phyloP scores from a whole-genome alignment of 2,797 vertebrate genomes.

The Graptemys geographica region DNA sequence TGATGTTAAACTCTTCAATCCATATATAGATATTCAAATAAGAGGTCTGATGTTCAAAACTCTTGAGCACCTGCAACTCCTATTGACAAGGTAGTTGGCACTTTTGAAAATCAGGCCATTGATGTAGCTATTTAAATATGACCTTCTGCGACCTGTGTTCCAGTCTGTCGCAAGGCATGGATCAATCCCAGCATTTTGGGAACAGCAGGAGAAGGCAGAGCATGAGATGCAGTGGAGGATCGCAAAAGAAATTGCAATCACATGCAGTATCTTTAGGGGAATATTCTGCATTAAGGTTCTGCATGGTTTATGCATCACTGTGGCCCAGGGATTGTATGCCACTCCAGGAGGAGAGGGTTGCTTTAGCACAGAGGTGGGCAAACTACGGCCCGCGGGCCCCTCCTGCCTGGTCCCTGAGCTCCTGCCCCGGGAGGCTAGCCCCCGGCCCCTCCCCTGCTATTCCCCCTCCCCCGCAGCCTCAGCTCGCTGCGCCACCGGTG shows the following conservation, averaged over 20 bases:
- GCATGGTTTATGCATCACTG: not conserved
- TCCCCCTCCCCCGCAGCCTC: too few species aligned
- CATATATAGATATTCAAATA: not conserved
- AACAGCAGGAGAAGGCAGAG: not conserved
- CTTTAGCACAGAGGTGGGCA: not conserved
- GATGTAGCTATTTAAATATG: rapidly evolving
- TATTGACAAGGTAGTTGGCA: rapidly evolving
- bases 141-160: rapidly evolving
- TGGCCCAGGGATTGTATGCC: not conserved
- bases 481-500: too few species aligned
- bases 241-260: not conserved
- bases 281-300: not conserved
- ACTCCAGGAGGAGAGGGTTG: not conserved
- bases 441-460: too few species aligned
- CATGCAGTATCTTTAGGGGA: not conserved
- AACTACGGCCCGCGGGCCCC: too few species aligned
- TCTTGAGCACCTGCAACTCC: not conserved
- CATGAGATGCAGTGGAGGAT: not conserved
- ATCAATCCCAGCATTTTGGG: not conserved
- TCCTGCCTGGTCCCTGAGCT: too few species aligned
- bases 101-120: not conserved
- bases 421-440: too few species aligned
- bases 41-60: not conserved
- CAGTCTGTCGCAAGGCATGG: rapidly evolving
- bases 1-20: not conserved